Evolutionary conservation across 2,888 invertebrate genomes (phyloP).

Genomic region (Philereme vetulata): DNA sequence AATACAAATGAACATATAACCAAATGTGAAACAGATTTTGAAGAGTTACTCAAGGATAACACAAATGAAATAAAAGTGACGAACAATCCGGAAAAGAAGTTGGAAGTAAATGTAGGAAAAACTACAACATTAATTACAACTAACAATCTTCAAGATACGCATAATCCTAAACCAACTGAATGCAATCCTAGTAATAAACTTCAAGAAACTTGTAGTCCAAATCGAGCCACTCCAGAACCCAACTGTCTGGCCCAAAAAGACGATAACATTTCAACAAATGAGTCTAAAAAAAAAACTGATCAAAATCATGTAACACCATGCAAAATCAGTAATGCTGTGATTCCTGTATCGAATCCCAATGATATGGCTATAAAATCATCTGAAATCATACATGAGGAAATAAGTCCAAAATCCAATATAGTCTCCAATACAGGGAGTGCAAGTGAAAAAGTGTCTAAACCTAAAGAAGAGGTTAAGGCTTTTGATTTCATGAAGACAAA

Average conservation of each 20-base stretch:
- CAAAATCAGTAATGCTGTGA: constrained; percentile 11
- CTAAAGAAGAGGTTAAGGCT: constrained; percentile 21
- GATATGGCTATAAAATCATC: constrained; percentile 6
- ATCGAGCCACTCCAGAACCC: constrained; percentile 6
- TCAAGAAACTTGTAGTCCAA: constrained; percentile 8
- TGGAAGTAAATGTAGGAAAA: constrained; percentile 73
- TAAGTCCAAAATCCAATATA: constrained; percentile 6
- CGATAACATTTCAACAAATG: constrained; percentile 5
- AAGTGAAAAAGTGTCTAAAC: constrained; percentile 24
- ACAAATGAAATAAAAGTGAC: constrained; percentile 78
- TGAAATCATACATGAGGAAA: constrained; percentile 21
- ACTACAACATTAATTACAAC: constrained; percentile 56
- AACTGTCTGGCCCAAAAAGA: constrained; percentile 7
- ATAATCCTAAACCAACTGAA: constrained; percentile 31
- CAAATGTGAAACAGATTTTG: constrained; percentile 79
- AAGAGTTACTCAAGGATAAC: constrained; percentile 77
- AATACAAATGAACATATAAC: constrained; percentile 44
- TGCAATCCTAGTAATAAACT: constrained; percentile 37
- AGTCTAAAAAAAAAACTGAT: constrained; percentile 4
- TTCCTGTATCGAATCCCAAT: constrained; percentile 8
- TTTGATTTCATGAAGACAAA: constrained; percentile 28
- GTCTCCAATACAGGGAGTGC: constrained; percentile 16
- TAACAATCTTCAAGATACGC: constrained; percentile 44
- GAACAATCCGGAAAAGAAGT: constrained; percentile 71
- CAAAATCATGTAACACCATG: constrained; percentile 12